phyloP scores from a whole-genome alignment of 1,140 invertebrate species.

The Ylistrum balloti region DNA sequence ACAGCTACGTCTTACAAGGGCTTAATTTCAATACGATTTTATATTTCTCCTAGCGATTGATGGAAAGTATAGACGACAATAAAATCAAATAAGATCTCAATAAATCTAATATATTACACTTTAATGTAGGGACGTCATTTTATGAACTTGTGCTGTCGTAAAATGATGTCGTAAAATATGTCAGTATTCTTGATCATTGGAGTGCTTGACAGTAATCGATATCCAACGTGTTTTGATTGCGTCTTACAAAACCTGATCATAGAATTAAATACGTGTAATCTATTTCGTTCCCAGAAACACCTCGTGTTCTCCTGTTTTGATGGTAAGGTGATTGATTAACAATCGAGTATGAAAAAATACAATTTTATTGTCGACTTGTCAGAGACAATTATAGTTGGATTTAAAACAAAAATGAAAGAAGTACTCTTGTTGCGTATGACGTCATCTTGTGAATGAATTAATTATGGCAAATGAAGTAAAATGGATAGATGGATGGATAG shows the following conservation, averaged over 20 bases:
- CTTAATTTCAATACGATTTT: background rate
- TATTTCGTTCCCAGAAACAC: background rate
- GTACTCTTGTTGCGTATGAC: too few species aligned
- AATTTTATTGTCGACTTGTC: too few species aligned
- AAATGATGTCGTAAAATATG: background rate
- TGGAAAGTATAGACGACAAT: background rate
- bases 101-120: slow-evolving; percentile 29
- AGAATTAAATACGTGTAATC: background rate
- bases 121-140: background rate
- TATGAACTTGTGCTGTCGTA: background rate
- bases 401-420: too few species aligned
- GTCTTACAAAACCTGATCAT: background rate
- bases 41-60: slow-evolving; percentile 3
- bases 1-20: background rate
- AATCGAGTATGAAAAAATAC: too few species aligned
- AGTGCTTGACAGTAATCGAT: slow-evolving; percentile 10
- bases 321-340: too few species aligned
- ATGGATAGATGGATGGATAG: too few species aligned
- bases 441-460: too few species aligned
- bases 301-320: too few species aligned
- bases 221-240: background rate
- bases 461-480: too few species aligned
- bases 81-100: slow-evolving; percentile 13
- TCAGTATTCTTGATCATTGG: slow-evolving; percentile 24
- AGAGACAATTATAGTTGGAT: too few species aligned